A percentile compares a stretch with the other conserved stretches of the same genome.
These are phyloP conservation scores for Geotrupes spiniger DNA, from an alignment of 2,888 invertebrate species.

Conservation along the genomic window DNA sequence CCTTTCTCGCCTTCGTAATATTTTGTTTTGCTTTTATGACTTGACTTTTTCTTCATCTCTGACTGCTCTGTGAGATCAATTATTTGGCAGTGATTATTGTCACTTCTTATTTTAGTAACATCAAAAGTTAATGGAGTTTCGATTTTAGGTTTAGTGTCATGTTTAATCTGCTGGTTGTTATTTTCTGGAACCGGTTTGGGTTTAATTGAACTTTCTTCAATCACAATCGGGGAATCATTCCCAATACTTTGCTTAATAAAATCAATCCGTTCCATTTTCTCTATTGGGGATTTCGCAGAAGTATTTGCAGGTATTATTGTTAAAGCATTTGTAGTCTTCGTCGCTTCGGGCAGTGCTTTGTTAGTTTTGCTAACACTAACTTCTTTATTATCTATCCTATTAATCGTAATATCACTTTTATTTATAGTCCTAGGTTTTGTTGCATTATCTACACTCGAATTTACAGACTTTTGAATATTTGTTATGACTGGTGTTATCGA, in stretches of 20 bases:
- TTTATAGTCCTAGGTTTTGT: slow-evolving; percentile 20
- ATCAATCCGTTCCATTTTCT: slow-evolving; percentile 15
- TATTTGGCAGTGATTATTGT: slow-evolving; percentile 39
- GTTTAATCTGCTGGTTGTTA: slow-evolving; percentile 1
- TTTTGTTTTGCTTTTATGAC: slow-evolving; percentile 33
- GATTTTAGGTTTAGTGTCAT: slow-evolving; percentile 1
- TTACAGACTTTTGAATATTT: slow-evolving; percentile 14
- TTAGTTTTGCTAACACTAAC: slow-evolving; percentile 22
- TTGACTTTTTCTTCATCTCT: slow-evolving; percentile 27
- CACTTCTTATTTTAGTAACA: slow-evolving; percentile 19
- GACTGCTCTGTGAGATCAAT: slow-evolving; percentile 40
- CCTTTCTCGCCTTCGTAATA: slow-evolving; percentile 25
- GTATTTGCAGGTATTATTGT: slow-evolving; percentile 17
- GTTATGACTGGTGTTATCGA: slow-evolving; percentile 31
- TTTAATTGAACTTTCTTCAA: slow-evolving; percentile 16
- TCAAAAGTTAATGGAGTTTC: background rate
- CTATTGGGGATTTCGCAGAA: slow-evolving; percentile 8
- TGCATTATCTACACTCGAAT: slow-evolving; percentile 20
- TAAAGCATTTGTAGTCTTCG: slow-evolving; percentile 20
- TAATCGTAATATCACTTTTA: slow-evolving; percentile 29
- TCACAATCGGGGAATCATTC: slow-evolving; percentile 14
- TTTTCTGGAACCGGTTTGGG: slow-evolving; percentile 1
- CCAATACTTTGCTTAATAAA: slow-evolving; percentile 12
- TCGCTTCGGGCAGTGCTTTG: slow-evolving; percentile 27
- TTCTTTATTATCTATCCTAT: slow-evolving; percentile 29